A percentile compares a stretch with the other conserved stretches of the same genome.
phyloP scores from a whole-genome alignment of 2,113 vertebrate species.

The Pyxicephalus adspersus region DNA sequence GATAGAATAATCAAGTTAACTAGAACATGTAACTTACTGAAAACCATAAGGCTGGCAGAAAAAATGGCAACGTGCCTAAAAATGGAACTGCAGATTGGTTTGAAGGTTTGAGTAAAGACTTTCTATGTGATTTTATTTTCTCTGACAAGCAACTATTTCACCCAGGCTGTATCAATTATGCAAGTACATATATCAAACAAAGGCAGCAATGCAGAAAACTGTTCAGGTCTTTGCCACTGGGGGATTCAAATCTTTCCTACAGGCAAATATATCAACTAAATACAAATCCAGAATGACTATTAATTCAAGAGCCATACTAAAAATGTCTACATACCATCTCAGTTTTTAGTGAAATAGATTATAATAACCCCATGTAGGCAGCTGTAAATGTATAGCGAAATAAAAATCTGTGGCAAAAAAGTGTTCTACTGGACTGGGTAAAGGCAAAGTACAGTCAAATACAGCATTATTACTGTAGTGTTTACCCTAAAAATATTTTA shows the following conservation, averaged over 20 bases:
- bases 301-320: too few species aligned
- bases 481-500: too few species aligned
- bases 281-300: background rate
- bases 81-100: background rate
- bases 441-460: too few species aligned
- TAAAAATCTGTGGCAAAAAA: too few species aligned
- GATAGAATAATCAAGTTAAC: slow-evolving; percentile 53
- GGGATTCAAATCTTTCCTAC: slow-evolving; percentile 2
- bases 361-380: too few species aligned
- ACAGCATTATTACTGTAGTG: too few species aligned
- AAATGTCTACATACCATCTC: too few species aligned
- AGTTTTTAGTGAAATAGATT: too few species aligned
- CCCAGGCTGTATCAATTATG: background rate
- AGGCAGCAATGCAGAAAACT: background rate
- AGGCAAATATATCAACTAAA: background rate
- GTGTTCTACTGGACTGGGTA: too few species aligned
- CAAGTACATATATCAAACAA: slow-evolving; percentile 27
- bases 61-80: slow-evolving; percentile 15
- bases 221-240: background rate
- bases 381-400: too few species aligned
- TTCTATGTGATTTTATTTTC: slow-evolving; percentile 17
- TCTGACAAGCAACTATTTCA: slow-evolving; percentile 9
- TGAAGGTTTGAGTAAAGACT: background rate
- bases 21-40: slow-evolving; percentile 47
- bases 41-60: slow-evolving; percentile 45